Evolutionary conservation across 2,888 invertebrate species (phyloP), one percentile per base, ranked within the genome.

Genomic region (Dasysyrphus albostriatus): DNA sequence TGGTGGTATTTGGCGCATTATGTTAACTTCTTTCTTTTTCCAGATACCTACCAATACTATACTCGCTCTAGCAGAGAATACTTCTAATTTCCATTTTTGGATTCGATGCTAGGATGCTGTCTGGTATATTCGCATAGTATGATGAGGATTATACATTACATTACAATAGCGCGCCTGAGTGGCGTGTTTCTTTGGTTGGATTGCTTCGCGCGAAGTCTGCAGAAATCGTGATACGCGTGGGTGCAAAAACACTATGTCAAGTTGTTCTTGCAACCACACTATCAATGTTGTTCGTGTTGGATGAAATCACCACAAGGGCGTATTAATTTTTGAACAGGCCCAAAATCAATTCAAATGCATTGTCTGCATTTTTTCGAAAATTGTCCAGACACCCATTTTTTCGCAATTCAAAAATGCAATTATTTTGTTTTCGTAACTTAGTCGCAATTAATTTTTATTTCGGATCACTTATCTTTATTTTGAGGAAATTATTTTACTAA

Each of bases 51-150:
- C 24, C 3, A 2, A 24, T 24, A 24, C 24, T 24, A 24, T 1
- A 3, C 5, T 14, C 16, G 5, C 29, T 19, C 14, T 19, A 24
- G 19, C 34, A 59, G 63, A 69, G 63, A 69, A 87, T 69, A 74
- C 74, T 87, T 82, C 87, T 87, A 83, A 87, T 87, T 87, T 87
- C 87, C 87, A 87, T 87, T 87, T 87, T 87, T 83, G 82, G 78
- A 87, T 79, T 83, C 72, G 58, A 56, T 82, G 58, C 82, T 63
- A 54, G 74, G 69, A 24, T 42, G 39, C 24, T 42, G 61, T 39
- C 7, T 2, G 12, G 19, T 37, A 12, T 37, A 7, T 10, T 6
- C 0, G 24, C 29, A 24, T 12, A 5, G 4, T 1, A 49, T 77
- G 82, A 74, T 78, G 82, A 78, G 87, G 83, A 87, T 87, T 87